Evolutionary conservation across 2,888 invertebrate species (phyloP).

Genomic region (Merodon equestris): DNA sequence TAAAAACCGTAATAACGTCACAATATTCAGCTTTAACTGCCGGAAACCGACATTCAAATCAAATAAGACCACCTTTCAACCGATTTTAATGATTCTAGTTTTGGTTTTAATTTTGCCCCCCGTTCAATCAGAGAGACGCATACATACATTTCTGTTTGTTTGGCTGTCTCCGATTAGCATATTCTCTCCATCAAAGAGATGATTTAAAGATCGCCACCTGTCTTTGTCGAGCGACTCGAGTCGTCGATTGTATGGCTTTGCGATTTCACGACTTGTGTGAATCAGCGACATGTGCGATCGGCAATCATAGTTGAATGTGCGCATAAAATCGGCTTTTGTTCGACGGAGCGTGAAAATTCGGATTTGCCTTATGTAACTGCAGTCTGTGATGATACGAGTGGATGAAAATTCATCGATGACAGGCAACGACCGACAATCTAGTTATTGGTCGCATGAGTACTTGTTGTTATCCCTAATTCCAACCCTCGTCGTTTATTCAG

Average conservation of each 20-base stretch:
- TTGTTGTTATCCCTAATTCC: no score
- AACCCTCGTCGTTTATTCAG: no score
- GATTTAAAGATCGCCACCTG: slow-evolving; percentile 57
- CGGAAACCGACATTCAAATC: slow-evolving; percentile 34
- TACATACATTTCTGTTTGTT: neutral
- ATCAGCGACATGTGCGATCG: slow-evolving; percentile 50
- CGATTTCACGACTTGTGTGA: neutral
- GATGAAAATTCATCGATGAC: no score
- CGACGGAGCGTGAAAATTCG: slow-evolving; percentile 53
- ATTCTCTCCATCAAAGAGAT: slow-evolving; percentile 41
- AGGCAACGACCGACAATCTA: no score
- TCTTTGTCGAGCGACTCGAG: slow-evolving; percentile 9
- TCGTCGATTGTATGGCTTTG: no score
- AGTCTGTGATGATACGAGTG: no score
- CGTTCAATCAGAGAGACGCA: neutral
- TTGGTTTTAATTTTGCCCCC: neutral
- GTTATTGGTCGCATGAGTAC: no score
- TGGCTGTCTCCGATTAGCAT: slow-evolving; percentile 38
- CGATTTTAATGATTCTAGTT: slow-evolving; percentile 16
- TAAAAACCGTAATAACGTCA: no score
- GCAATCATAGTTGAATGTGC: slow-evolving; percentile 60
- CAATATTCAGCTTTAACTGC: slow-evolving; percentile 16
- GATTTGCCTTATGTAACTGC: neutral
- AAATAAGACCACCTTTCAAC: slow-evolving; percentile 9
- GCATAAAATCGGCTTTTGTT: slow-evolving; percentile 52